phyloP scores from a whole-genome alignment of 2,113 vertebrate genomes.

The Trematocara variabile region DNA sequence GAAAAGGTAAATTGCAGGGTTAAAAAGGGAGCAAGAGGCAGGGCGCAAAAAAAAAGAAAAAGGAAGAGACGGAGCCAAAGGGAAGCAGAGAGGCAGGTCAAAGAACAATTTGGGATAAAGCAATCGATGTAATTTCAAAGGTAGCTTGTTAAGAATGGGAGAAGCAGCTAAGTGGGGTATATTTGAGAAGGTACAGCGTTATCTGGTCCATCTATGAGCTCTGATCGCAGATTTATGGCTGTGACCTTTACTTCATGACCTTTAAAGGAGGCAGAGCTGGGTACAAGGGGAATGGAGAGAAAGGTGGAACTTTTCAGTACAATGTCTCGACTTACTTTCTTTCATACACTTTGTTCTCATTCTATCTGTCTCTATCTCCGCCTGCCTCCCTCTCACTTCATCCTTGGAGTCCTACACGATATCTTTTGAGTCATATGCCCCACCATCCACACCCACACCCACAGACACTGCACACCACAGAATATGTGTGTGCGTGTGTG shows the following conservation, averaged over 20 bases:
- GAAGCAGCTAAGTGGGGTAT: slow-evolving; percentile 14
- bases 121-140: slow-evolving; percentile 25
- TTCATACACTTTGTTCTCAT: slow-evolving; percentile 28
- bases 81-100: neutral
- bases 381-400: neutral
- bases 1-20: slow-evolving; percentile 49
- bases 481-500: neutral
- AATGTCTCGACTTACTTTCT: slow-evolving; percentile 30
- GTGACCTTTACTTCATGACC: slow-evolving; percentile 71
- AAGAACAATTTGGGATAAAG: neutral
- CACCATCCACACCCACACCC: slow-evolving; percentile 1
- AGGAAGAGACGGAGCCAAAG: slow-evolving; percentile 10
- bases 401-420: neutral
- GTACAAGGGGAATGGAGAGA: slow-evolving; percentile 10
- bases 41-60: neutral
- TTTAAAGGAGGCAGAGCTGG: slow-evolving; percentile 55
- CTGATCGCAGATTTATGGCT: slow-evolving; percentile 57
- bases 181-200: slow-evolving; percentile 11
- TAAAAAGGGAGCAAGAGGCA: slow-evolving; percentile 34
- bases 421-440: slow-evolving; percentile 26
- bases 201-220: slow-evolving; percentile 48
- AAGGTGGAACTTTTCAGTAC: slow-evolving; percentile 28
- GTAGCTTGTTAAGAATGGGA: slow-evolving; percentile 6
- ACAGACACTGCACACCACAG: neutral
- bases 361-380: slow-evolving; percentile 5